Evolutionary conservation across 2,797 vertebrate genomes (phyloP), one percentile per base, ranked within the genome.

Genomic region (Mormyrus proboscirostris): DNA sequence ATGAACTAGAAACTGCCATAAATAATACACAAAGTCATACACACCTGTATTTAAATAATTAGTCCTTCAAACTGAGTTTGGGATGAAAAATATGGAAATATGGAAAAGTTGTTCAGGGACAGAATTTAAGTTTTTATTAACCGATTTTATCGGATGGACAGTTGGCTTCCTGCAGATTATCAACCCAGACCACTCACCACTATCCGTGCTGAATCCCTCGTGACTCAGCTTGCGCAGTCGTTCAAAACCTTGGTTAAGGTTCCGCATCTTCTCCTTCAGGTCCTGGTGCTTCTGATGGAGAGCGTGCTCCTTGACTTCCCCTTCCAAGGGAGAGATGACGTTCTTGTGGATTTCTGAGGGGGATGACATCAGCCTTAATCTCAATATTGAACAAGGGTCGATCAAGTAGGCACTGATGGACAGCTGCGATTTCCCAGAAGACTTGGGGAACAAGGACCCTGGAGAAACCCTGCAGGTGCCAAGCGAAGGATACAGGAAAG

Each of bases 181-280:
- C 65, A 73, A 38, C 9, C 29, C 10, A 1, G 29, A 73, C 12
- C 47, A 22, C 94, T 3, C 95, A 99, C 98, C 98, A 0, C 96
- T 96, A 91, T 95, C 93, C 12, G 94, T 69, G 0, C 94, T 94
- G 85, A 97, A 99, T 90, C 98, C 98, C 93, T 98, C 97, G 50
- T 97, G 97, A 93, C 97, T 98, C 93, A 99, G 94, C 91, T 95
- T 97, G 38, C 96, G 96, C 88, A 99, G 96, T 6, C 98, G 97
- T 89, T 98, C 97, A 4, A 98, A 97, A 57, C 98, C 98, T 91
- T 98, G 98, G 93, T 96, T 96, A 88, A 99, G 96, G 94, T 96
- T 95, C 69, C 96, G 96, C 90, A 98, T 96, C 89, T 95, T 96
- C 82, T 96, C 96, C 93, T 99, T 98, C 51, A 99, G 96, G 16